Evolutionary conservation across 1,140 invertebrate species (phyloP).

Genomic region (Drosophila jambulina): DNA sequence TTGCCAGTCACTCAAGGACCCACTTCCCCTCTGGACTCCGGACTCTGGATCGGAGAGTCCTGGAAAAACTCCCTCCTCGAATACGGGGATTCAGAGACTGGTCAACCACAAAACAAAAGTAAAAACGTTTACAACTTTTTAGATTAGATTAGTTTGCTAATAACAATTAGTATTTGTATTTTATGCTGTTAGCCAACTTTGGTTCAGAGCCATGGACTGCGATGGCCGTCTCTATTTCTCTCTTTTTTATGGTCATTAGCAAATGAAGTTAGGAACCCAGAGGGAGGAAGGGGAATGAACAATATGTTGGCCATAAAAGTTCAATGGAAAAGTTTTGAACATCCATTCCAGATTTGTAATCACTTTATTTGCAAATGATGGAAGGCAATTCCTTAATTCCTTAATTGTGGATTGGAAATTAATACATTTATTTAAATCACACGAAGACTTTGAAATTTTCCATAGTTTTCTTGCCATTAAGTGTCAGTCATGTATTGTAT

Average conservation of each 20-base stretch:
- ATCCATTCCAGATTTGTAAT: conserved; percentile 12
- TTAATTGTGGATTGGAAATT: neutral
- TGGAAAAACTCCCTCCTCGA: neutral
- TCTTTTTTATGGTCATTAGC: conserved; percentile 79
- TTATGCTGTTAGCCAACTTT: conserved; percentile 73
- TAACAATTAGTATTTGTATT: conserved; percentile 85
- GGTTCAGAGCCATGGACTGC: neutral
- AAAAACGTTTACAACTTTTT: conserved; percentile 84
- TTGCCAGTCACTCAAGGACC: conserved; percentile 60
- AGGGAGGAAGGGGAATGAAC: neutral
- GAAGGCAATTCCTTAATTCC: neutral
- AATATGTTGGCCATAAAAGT: conserved; percentile 37
- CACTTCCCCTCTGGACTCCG: neutral
- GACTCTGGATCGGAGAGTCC: neutral
- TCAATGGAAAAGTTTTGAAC: conserved; percentile 41
- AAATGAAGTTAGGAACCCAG: conserved; percentile 69
- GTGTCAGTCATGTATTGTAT: conserved; percentile 8
- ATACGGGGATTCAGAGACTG: conserved; percentile 21
- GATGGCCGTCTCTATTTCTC: conserved; percentile 4
- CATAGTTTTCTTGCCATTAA: neutral
- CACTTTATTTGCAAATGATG: conserved; percentile 4
- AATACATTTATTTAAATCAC: neutral
- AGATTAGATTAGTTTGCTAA: conserved; percentile 85
- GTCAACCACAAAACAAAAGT: conserved; percentile 74
- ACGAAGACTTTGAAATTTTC: neutral